Base-by-base conservation (phyloP, 2,797 vertebrate genomes). In the Cossypha niveicapilla region DNA sequence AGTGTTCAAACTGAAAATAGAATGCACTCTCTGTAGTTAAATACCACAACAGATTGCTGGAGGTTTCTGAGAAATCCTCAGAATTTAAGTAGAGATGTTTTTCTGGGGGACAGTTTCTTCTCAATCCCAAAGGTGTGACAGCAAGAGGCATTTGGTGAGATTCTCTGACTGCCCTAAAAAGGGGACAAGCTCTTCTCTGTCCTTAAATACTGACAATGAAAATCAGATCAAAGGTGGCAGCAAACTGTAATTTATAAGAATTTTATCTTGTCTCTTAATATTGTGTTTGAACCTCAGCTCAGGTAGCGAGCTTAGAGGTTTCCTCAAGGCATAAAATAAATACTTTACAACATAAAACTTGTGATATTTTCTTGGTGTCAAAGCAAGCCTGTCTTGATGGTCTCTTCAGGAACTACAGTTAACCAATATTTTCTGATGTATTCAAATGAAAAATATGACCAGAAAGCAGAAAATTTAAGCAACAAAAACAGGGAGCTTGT, bases 401-500 rank as follows among this genome's bases (percentile, higher is more conserved):
- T 76, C 82, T 47, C 17, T 37, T 93, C 51, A 73, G 44, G 13
- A 77, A 7, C 41, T 62, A 41, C 39, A 76, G 58, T 42, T 51
- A 50, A 61, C 67, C 32, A 58, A 25, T 32, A 48, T 80, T 91
- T 93, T 93, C n/a, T 62, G 11, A 25, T 47, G 5, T 42, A 24
- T 66, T 81, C 5, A 57, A 75, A 66, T 41, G 5, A 56, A 68
- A 50, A 27, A 44, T 41, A 34, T 24, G 8, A 34, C 27, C 14
- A 58, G 30, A 67, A 86, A 92, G 19, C 15, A 62, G 4, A 62
- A 7, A 44, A 68, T 42, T 70, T 45, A 61, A 68, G 37, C 34
- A 44, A 54, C 53, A 42, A 39, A 7, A 1, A 3, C 15, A 1
- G 1, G 9, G 11, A 11, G 5, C 0, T 1, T 2, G 77, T 89